These are phyloP conservation scores for Urophycis tenuis DNA, from an alignment of 2,797 vertebrate genomes.

Conservation along the genomic window DNA sequence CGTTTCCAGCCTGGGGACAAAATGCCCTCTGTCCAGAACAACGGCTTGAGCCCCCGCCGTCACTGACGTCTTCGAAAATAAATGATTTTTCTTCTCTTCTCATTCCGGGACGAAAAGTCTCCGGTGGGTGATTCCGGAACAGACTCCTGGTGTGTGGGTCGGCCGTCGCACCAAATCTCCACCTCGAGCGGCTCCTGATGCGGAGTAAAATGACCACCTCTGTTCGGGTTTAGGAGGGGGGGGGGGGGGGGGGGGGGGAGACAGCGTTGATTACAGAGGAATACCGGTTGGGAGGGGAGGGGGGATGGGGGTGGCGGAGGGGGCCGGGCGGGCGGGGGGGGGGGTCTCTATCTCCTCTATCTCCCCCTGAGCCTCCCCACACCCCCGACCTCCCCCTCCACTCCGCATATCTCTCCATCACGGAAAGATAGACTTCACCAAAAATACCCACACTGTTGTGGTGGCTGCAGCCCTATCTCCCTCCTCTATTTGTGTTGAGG, in stretches of 20 bases:
- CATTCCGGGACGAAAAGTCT: neutral
- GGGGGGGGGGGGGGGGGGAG: neutral
- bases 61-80: too few species aligned
- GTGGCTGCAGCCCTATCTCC: slow-evolving; percentile 11
- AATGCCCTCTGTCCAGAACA: neutral
- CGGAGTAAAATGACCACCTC: neutral
- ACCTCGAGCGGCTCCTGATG: neutral
- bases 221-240: neutral
- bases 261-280: neutral
- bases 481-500: slow-evolving; percentile 22
- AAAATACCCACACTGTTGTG: slow-evolving; percentile 8
- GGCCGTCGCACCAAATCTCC: neutral
- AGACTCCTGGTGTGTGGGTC: neutral
- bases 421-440: slow-evolving; percentile 6
- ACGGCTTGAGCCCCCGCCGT: too few species aligned
- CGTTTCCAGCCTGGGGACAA: neutral
- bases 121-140: neutral
- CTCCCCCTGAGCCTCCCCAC: neutral
- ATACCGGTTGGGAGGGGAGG: neutral
- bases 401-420: slow-evolving; percentile 5
- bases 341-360: neutral
- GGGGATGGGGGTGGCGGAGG: neutral
- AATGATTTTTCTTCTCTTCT: neutral
- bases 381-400: neutral
- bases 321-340: too few species aligned